A percentile compares a stretch with the other conserved stretches of the same genome.
Conservation (phyloP, 2,888 invertebrate genomes). For the Eugnorisma glareosa region DNA sequence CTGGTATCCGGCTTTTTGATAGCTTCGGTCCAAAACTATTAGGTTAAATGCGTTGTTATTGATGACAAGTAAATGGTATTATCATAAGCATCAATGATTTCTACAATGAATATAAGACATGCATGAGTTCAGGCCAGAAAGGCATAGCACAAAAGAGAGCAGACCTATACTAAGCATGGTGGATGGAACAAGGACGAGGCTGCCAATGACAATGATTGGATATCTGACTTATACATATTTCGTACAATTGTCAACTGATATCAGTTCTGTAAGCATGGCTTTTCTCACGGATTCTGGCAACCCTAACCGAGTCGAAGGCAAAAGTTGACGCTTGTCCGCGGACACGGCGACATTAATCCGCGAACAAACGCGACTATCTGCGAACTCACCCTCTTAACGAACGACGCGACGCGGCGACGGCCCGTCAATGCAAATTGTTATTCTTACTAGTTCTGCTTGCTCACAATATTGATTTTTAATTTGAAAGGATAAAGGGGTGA, state of each 20-base stretch:
- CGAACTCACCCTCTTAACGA: constrained; percentile 65
- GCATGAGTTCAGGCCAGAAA: background rate
- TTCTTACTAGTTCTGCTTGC: constrained; percentile 41
- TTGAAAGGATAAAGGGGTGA: constrained; percentile 28
- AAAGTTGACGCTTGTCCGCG: constrained; percentile 59
- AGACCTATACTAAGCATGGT: background rate
- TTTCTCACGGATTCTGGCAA: constrained; percentile 18
- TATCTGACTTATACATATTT: background rate
- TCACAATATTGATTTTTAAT: constrained; percentile 54
- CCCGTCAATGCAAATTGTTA: constrained; percentile 54
- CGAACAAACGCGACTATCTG: constrained; percentile 67
- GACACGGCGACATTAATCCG: constrained; percentile 56
- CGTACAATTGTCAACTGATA: background rate
- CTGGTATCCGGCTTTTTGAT: background rate
- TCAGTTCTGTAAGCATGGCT: background rate
- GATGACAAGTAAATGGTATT: background rate
- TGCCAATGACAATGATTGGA: background rate
- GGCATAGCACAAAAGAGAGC: background rate
- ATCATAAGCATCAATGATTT: background rate
- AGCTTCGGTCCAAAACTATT: background rate
- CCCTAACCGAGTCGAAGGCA: constrained; percentile 48
- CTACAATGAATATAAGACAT: background rate
- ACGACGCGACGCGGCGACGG: constrained; percentile 15
- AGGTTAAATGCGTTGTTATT: background rate
- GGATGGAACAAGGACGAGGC: background rate